These are phyloP conservation scores for Scaptomyza graminum DNA, from an alignment of 1,140 invertebrate species.

Conservation along the genomic window DNA sequence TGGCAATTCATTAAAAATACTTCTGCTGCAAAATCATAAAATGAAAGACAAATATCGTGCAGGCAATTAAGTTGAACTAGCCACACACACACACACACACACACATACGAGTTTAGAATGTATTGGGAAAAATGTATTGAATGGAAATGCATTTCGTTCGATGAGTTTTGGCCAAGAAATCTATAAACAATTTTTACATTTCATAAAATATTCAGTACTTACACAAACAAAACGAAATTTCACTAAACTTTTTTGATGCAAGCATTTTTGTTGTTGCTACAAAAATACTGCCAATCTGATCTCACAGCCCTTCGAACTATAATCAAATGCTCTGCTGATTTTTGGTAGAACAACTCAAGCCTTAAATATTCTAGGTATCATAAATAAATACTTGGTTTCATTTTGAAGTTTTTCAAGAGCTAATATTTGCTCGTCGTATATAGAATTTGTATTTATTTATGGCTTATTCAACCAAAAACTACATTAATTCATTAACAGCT, in stretches of 20 bases:
- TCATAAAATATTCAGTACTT: not conserved
- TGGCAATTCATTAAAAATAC: constrained; percentile 51
- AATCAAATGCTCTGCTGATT: constrained; percentile 15
- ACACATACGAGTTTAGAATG: constrained; percentile 18
- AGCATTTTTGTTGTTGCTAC: not conserved
- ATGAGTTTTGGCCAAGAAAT: constrained; percentile 10
- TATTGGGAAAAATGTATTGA: constrained; percentile 48
- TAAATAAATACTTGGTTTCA: constrained; percentile 9
- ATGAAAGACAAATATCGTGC: constrained; percentile 58
- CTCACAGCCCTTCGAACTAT: constrained; percentile 7
- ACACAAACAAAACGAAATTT: constrained; percentile 1
- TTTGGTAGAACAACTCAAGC: not conserved
- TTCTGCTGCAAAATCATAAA: constrained; percentile 44
- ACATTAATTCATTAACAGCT: no score
- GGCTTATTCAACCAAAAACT: no score
- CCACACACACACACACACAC: constrained; percentile 17
- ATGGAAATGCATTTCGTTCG: constrained; percentile 30
- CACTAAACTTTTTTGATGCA: not conserved
- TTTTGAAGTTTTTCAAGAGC: constrained; percentile 13
- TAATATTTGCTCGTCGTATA: no score
- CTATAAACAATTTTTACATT: not conserved
- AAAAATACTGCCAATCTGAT: no score
- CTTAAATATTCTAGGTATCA: not conserved
- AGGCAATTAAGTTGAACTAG: constrained; percentile 57
- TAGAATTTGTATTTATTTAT: no score